Percentiles rank a stretch among this genome's conserved stretches.
These are phyloP conservation scores for Rhadina sibilatrix DNA, from an alignment of 2,113 vertebrate species.

Conservation along the genomic window DNA sequence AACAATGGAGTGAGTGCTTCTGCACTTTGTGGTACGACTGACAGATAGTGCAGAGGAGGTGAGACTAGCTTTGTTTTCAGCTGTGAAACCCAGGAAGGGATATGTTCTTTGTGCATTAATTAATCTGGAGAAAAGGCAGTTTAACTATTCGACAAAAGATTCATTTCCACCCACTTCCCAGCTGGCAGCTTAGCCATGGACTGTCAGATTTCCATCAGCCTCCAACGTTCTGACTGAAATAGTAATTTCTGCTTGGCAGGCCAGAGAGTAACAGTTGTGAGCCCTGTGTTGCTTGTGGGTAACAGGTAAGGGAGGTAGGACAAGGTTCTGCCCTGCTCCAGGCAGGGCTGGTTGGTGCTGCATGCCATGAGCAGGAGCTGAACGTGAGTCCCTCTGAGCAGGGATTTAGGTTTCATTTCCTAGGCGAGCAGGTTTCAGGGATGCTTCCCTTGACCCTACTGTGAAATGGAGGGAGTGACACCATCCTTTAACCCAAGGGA, in stretches of 20 bases:
- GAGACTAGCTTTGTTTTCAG: conserved; percentile 22
- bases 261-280: neutral
- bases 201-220: conserved; percentile 25
- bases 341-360: neutral
- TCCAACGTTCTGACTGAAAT: neutral
- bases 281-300: neutral
- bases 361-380: accelerated
- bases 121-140: conserved; percentile 10
- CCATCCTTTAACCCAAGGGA: neutral
- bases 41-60: neutral
- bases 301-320: neutral
- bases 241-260: neutral
- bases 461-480: neutral
- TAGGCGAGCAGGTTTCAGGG: neutral
- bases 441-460: neutral
- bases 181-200: conserved; percentile 6
- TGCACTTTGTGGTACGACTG: neutral
- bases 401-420: neutral
- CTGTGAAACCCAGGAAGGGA: neutral
- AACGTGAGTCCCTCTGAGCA: neutral
- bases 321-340: neutral
- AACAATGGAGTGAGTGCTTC: neutral
- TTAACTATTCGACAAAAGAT: conserved; percentile 25
- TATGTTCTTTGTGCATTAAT: conserved; percentile 39
- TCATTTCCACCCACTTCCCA: conserved; percentile 50